Evolutionary conservation across 1,140 invertebrate genomes (phyloP), one percentile per base, ranked within the genome.

Genomic region (Phortica variegata): DNA sequence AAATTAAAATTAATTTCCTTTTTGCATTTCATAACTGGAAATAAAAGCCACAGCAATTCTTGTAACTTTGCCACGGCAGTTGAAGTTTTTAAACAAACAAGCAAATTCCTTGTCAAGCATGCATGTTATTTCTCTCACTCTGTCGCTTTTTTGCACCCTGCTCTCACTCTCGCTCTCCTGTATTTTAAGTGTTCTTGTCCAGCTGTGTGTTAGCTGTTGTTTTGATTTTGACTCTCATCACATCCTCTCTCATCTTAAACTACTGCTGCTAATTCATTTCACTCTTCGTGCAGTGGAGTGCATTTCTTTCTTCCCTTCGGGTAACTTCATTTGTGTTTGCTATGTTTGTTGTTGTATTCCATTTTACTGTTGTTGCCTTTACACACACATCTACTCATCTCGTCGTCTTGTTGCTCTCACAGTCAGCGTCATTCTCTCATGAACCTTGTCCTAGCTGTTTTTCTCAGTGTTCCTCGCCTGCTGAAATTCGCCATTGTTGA

Each of bases 151-250:
- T 47, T 68, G 62, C 62, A 58, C 53, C 39, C 46, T 49, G 56
- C 52, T 52, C 56, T 59, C 33, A 47, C 47, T 49, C 41, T 41
- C 50, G 47, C 36, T 54, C 21, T 32, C 45, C 38, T 47, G 56
- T 56, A 46, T 42, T 38, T 36, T 31, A 39, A 39, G 23, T 38
- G 19, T 46, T 39, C 21, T 10, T 38, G 13, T 23, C 3, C 37
- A 21, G 33, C 16, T 51, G 19, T 40, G 38, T 26, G 53, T 56
- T 62, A 65, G 61, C 61, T 65, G 61, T 65, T 65, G 62, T 57
- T 52, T 68, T 52, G n/a, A n/a, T n/a, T n/a, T 47, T 44, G 44
- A 47, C 55, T 59, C 61, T 65, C 58, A 59, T 68, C 60, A 62
- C 47, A 52, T 59, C 47, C 43, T 54, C 43, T 41, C 31, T 39